These are phyloP conservation scores for Nezara viridula DNA, from an alignment of 2,888 invertebrate genomes.

Conservation along the genomic window DNA sequence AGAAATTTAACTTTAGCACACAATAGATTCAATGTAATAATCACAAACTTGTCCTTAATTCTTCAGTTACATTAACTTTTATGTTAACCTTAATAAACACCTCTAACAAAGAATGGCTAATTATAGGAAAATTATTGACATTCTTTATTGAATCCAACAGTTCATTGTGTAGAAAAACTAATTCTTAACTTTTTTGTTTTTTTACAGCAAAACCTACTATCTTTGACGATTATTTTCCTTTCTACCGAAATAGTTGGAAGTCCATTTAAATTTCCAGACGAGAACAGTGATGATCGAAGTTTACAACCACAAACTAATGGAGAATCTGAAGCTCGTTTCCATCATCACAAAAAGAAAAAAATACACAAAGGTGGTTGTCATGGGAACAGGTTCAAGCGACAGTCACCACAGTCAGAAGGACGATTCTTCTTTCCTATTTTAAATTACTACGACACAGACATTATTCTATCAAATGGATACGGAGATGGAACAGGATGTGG, in stretches of 20 bases:
- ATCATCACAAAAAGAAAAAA: slow-evolving; percentile 53
- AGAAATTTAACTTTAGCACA: too few species aligned
- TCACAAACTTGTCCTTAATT: too few species aligned
- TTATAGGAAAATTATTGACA: too few species aligned
- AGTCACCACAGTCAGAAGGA: slow-evolving; percentile 34
- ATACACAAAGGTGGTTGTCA: slow-evolving; percentile 23
- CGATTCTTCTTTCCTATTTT: slow-evolving; percentile 59
- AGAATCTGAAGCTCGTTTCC: slow-evolving; percentile 43
- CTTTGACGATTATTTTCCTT: background rate
- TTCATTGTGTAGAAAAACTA: too few species aligned
- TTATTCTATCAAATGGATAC: slow-evolving; percentile 60
- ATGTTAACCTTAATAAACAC: too few species aligned
- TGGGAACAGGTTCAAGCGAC: slow-evolving; percentile 37
- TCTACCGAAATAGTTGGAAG: slow-evolving; percentile 25
- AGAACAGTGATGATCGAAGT: background rate
- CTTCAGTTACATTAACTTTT: too few species aligned
- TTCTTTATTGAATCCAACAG: too few species aligned
- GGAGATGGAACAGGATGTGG: background rate
- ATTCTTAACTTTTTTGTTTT: background rate
- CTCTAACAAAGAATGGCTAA: too few species aligned
- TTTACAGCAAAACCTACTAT: background rate
- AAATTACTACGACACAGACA: slow-evolving; percentile 60
- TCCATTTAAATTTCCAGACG: slow-evolving; percentile 53
- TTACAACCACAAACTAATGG: background rate
- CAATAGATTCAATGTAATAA: too few species aligned